phyloP scores from a whole-genome alignment of 2,888 invertebrate genomes.

The Patella pellucida region DNA sequence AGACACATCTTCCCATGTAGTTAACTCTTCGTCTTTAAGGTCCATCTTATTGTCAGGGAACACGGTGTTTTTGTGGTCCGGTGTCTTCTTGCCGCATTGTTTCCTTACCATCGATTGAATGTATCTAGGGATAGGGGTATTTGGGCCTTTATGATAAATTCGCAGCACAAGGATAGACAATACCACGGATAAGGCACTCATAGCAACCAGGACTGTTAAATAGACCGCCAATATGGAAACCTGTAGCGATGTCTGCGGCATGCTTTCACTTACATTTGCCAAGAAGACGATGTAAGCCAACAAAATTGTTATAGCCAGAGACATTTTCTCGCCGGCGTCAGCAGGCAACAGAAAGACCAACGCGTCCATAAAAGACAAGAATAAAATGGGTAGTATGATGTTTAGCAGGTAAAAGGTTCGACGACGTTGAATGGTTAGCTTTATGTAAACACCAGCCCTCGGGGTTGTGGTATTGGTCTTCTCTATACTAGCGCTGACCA shows the following conservation, averaged over 20 bases:
- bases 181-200: slow-evolving; percentile 26
- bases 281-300: slow-evolving; percentile 35
- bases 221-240: slow-evolving; percentile 28
- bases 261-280: slow-evolving; percentile 30
- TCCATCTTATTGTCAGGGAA: too few species aligned
- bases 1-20: too few species aligned
- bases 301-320: slow-evolving; percentile 31
- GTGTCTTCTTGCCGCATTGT: too few species aligned
- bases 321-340: slow-evolving; percentile 33
- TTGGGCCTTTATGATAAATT: slow-evolving; percentile 20
- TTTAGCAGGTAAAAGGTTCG: slow-evolving; percentile 32
- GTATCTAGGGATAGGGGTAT: slow-evolving; percentile 12
- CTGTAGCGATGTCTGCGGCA: slow-evolving; percentile 32
- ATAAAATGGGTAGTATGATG: slow-evolving; percentile 29
- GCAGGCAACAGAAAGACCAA: slow-evolving; percentile 32
- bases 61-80: too few species aligned
- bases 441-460: background rate
- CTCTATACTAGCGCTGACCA: slow-evolving; percentile 17
- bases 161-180: slow-evolving; percentile 27
- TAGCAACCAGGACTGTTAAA: slow-evolving; percentile 21
- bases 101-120: too few species aligned
- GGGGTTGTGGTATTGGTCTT: background rate
- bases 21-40: too few species aligned
- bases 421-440: slow-evolving; percentile 27
- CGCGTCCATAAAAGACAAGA: slow-evolving; percentile 29